Evolutionary conservation across 2,113 vertebrate genomes (phyloP).

Genomic region (Brachypteracias leptosomus): DNA sequence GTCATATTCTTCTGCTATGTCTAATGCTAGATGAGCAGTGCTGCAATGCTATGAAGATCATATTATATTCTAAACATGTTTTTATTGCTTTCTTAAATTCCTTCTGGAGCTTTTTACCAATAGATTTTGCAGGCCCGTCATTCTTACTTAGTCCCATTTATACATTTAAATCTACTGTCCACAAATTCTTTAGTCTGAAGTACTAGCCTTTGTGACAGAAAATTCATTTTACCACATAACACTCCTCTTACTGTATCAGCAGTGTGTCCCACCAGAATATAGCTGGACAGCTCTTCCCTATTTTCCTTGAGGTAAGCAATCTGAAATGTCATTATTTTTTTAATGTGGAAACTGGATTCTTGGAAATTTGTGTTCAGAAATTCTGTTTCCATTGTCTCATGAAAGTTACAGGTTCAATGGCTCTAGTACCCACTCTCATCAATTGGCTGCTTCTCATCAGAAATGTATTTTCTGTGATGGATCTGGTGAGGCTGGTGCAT

Average conservation of each 20-base stretch:
- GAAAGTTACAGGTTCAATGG: neutral
- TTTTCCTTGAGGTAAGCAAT: neutral
- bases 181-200: neutral
- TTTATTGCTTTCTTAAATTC: neutral
- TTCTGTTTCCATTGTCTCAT: neutral
- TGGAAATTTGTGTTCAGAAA: neutral
- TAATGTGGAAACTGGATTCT: neutral
- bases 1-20: neutral
- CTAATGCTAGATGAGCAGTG: neutral
- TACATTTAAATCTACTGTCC: neutral
- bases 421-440: neutral
- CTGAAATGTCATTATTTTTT: neutral
- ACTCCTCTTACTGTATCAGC: neutral
- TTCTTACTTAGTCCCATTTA: neutral
- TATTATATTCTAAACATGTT: neutral
- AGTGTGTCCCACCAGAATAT: neutral
- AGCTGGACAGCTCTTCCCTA: neutral
- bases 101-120: neutral
- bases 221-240: neutral
- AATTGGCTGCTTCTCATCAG: rapidly evolving
- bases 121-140: neutral
- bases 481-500: neutral
- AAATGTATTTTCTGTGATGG: neutral
- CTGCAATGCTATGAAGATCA: neutral
- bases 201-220: neutral